Conservation (phyloP, 1,140 invertebrate species). For the Lerema accius region DNA sequence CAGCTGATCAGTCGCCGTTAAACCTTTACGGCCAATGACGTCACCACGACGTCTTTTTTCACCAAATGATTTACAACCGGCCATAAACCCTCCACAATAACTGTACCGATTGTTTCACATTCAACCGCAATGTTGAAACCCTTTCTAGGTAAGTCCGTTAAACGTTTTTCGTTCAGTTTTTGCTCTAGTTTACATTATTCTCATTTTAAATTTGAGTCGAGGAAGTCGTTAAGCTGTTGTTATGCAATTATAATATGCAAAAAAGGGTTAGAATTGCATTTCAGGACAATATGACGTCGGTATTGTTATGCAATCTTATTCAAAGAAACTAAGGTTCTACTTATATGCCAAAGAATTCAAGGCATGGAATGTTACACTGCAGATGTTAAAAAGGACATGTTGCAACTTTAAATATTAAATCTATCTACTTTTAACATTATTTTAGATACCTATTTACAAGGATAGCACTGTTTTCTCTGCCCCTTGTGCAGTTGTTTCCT, state of each 20-base stretch:
- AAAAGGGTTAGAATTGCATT: constrained; percentile 65
- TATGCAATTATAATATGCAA: constrained; percentile 77
- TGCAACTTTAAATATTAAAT: no score
- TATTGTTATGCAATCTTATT: constrained; percentile 43
- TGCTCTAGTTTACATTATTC: constrained; percentile 69
- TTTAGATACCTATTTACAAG: no score
- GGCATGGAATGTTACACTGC: neutral
- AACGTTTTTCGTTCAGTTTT: constrained; percentile 60
- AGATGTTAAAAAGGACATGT: no score
- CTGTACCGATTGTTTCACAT: constrained; percentile 79
- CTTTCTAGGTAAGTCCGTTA: constrained; percentile 73
- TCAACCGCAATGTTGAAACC: constrained; percentile 79
- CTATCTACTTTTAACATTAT: no score
- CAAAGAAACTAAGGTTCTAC: constrained; percentile 3
- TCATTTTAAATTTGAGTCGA: constrained; percentile 42
- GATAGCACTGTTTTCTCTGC: no score
- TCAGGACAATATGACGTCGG: constrained; percentile 36
- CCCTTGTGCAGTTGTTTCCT: no score
- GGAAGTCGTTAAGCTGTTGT: constrained; percentile 63
- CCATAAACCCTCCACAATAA: constrained; percentile 77
- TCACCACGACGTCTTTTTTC: constrained; percentile 73
- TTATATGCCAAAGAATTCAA: neutral
- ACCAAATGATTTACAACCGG: constrained; percentile 74
- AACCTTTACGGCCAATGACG: constrained; percentile 73
- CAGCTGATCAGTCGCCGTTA: constrained; percentile 75